Base-by-base conservation (phyloP, 2,113 vertebrate species). In the Nansenia antarctica region DNA sequence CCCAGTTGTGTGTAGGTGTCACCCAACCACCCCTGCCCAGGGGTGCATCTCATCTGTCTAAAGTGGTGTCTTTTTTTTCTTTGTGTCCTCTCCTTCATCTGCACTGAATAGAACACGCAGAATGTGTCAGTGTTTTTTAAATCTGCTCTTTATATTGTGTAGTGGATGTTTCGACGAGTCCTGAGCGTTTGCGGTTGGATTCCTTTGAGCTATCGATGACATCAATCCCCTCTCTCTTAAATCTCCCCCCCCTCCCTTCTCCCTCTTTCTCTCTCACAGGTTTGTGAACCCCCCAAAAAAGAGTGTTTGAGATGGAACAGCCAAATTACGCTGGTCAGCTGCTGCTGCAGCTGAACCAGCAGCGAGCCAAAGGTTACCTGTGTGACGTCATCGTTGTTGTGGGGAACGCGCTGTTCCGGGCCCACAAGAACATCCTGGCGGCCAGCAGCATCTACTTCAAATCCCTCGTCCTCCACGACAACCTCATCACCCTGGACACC, bases 401-500 rank as follows among this genome's bases (percentile, higher is more conserved):
- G 70, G 95, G 96, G 85, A 96, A 96, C 89, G 94, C 95, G 67
- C 92, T 96, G 45, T 96, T 96, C 80, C 93, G 95, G 74, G 95
- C 95, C 78, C 95, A 96, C 86, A 96, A 96, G 87, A 96, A 94
- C n/a, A 94, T 96, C 70, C 87, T 96, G 84, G 95, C 95, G 12
- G 95, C 95, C 83, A 96, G 95, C 86, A 96, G 95, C 89, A 94
- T 95, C 85, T 96, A 96, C 74, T 96, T 96, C 87, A 96, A 96
- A 85, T 96, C 95, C 64, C 90, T 96, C 27, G 92, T 96, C 69
- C 91, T 96, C 72, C 95, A 96, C 11, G 95, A 96, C 87, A 96
- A 96, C 94, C 88, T 96, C 73, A 95, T 96, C 87, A 96, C 93
- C 87, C 89, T 96, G 73, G 95, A 96, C 85, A 95, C 94, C 0